A percentile compares a stretch with the other conserved stretches of the same genome.
Evolutionary conservation across 2,797 vertebrate genomes (phyloP).

Genomic region (Ceyx erithaca): DNA sequence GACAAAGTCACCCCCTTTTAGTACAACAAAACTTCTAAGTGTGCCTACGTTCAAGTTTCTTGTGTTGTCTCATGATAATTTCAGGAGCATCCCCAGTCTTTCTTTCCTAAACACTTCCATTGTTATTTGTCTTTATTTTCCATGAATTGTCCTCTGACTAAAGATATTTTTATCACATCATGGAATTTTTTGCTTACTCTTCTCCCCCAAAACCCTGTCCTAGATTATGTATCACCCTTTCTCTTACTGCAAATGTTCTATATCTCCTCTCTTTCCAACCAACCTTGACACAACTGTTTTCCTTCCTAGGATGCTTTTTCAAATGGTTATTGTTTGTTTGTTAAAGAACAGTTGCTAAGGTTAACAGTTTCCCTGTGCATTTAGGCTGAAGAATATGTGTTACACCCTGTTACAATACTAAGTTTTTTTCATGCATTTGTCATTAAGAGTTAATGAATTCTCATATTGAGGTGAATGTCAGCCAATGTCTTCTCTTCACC

Average conservation of each 20-base stretch:
- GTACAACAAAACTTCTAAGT: neutral
- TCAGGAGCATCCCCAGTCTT: neutral
- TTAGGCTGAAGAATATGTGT: neutral
- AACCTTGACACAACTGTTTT: neutral
- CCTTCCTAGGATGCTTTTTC: neutral
- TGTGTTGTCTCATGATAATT: neutral
- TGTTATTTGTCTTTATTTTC: neutral
- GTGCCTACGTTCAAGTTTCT: neutral
- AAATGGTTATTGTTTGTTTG: neutral
- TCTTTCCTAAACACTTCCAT: neutral
- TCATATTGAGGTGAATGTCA: neutral
- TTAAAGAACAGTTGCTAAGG: neutral
- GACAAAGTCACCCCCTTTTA: neutral
- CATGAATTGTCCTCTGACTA: neutral
- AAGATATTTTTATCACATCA: neutral
- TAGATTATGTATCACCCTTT: neutral
- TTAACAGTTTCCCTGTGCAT: neutral
- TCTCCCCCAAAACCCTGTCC: neutral
- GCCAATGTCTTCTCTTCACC: neutral
- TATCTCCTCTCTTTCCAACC: neutral
- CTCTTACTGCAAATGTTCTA: neutral
- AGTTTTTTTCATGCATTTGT: neutral
- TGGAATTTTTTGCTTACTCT: neutral
- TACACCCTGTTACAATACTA: neutral
- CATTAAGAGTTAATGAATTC: neutral